Base-by-base conservation (phyloP, 1,140 invertebrate species). In the Cecropterus lyciades region DNA sequence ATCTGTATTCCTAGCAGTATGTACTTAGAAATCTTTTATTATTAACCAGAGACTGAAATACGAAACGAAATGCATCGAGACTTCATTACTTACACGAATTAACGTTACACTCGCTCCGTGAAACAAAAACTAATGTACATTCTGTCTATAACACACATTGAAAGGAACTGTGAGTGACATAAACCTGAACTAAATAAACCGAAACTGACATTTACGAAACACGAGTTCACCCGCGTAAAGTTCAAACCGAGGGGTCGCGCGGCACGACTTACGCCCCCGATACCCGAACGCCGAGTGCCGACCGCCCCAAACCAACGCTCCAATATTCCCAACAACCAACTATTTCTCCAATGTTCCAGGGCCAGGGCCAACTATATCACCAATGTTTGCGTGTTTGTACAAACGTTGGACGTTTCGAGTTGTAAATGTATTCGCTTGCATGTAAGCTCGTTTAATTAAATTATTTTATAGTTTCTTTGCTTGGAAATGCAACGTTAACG, bases 141-240 rank as follows among this genome's bases (percentile, higher is more conserved):
- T 3, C 33, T 11, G 11, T 43, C 13, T 43, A 7, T 43, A 14
- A 14, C 40, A 43, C 40, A 14, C 40, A 43, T 43, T 14, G 11
- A 11, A 1, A 37, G 4, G 10, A 37, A 37, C 33, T 10, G 33
- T 37, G n/a, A 6, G 11, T n/a, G 11, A n/a, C 11, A 37, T 10
- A 0, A 3, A 37, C 9, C 11, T 37, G 27, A 7, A 30, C 33
- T 37, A 37, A n/a, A 37, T 11, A 11, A 3, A 37, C 9, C 30
- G 10, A 40, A 55, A 40, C 3, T 55, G 52, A 55, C 52, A 55
- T 55, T 55, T 60, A 8, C 16, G 46, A 49, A 43, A 46, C 59
- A 63, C 59, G 62, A 68, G 66, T 68, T 68, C 66, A 62, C 66
- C 8, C 40, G 59, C 57, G 57, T 60, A 48, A 60, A 60, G 57